Conservation (phyloP, 2,797 vertebrate genomes). For the Vultur gryphus region DNA sequence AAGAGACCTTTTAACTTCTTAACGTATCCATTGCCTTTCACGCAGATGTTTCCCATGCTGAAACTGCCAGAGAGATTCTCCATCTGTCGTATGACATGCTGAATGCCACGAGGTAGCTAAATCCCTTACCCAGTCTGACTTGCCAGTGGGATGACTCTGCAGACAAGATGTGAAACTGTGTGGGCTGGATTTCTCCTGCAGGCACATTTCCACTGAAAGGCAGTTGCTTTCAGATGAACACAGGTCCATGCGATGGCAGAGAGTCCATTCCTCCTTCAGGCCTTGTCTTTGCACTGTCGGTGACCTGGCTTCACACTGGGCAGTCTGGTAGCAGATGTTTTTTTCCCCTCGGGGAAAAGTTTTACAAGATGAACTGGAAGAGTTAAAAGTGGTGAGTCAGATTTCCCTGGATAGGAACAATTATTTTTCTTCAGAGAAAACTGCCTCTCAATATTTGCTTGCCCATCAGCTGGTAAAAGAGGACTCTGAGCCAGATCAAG, state of each 20-base stretch:
- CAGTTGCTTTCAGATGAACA: not conserved
- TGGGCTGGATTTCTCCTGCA: not conserved
- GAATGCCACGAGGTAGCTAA: not conserved
- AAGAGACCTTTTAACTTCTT: not conserved
- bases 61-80: not conserved
- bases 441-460: not conserved
- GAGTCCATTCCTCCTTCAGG: not conserved
- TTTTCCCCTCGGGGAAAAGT: not conserved
- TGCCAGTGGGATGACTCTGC: not conserved
- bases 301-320: not conserved
- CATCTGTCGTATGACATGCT: not conserved
- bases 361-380: not conserved
- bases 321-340: not conserved
- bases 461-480: not conserved
- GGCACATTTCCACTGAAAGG: not conserved
- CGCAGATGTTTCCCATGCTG: not conserved
- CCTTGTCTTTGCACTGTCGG: not conserved
- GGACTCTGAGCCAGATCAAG: not conserved
- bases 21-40: not conserved
- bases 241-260: not conserved
- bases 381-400: not conserved
- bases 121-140: not conserved
- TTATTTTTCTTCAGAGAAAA: not conserved
- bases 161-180: not conserved
- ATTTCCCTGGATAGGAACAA: not conserved